A percentile compares a stretch with the other conserved stretches of the same genome.
Evolutionary conservation across 2,113 vertebrate genomes (phyloP).

Genomic region (Mungos mungo): DNA sequence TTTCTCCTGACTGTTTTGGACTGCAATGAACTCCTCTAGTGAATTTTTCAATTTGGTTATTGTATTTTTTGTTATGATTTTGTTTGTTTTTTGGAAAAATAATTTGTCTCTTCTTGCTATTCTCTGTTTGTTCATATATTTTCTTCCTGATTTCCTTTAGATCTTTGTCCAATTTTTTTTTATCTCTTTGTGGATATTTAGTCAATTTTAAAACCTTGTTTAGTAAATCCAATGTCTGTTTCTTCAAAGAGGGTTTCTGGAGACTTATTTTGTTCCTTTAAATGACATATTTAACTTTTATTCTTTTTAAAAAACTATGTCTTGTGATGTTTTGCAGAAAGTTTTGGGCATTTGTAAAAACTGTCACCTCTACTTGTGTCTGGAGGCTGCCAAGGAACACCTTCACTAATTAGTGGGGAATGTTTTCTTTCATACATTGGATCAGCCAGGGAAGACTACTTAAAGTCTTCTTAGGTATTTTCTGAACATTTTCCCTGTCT

Average conservation of each 20-base stretch:
- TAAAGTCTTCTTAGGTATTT: background rate
- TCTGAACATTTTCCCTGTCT: background rate
- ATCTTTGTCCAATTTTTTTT: background rate
- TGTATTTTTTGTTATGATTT: background rate
- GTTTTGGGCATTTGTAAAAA: background rate
- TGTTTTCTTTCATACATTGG: background rate
- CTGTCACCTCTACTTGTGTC: background rate
- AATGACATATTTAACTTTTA: background rate
- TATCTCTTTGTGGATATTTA: background rate
- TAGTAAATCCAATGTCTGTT: background rate
- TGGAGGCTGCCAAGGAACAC: background rate
- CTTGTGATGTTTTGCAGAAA: background rate
- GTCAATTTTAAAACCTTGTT: background rate
- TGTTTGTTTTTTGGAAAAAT: background rate
- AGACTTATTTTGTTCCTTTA: background rate
- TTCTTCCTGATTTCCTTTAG: background rate
- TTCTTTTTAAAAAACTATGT: background rate
- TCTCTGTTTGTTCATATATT: background rate
- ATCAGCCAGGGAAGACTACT: background rate
- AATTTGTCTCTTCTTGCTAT: background rate
- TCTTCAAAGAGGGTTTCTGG: background rate
- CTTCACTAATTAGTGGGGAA: background rate
- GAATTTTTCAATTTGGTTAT: background rate
- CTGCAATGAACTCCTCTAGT: background rate
- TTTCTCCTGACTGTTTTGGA: background rate